Percentiles rank a stretch among this genome's conserved stretches.
phyloP scores from a whole-genome alignment of 2,113 vertebrate species.

The Corythaeola cristata region DNA sequence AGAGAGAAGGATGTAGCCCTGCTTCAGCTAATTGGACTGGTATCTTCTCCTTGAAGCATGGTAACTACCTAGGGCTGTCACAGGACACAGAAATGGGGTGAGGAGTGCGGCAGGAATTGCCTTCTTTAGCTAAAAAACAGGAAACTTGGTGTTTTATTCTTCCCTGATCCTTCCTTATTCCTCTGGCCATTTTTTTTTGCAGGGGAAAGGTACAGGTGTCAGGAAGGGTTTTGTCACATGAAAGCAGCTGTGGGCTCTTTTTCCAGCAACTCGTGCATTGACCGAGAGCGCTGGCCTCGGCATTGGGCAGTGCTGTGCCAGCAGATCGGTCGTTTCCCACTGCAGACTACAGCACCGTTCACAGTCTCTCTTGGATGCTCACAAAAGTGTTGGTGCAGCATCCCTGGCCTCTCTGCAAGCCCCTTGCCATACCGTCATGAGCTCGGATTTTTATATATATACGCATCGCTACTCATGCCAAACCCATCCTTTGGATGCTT shows the following conservation, averaged over 20 bases:
- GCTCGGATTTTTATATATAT: not conserved
- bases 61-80: not conserved
- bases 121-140: not conserved
- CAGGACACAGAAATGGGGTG: not conserved
- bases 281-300: fast-evolving
- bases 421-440: not conserved
- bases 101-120: not conserved
- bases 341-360: not conserved
- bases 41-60: not conserved
- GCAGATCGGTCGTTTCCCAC: not conserved
- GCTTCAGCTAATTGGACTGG: not conserved
- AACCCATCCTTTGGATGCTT: not conserved
- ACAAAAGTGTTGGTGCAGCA: not conserved
- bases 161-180: not conserved
- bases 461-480: not conserved
- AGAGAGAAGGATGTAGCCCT: not conserved
- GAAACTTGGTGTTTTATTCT: not conserved
- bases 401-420: not conserved
- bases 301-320: not conserved
- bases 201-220: not conserved
- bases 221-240: not conserved
- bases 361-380: not conserved
- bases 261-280: fast-evolving
- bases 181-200: not conserved
- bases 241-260: not conserved